Percentiles rank a stretch among this genome's conserved stretches.
Evolutionary conservation across 1,140 invertebrate species (phyloP).

Genomic region (Ceratosolen fusciceps): DNA sequence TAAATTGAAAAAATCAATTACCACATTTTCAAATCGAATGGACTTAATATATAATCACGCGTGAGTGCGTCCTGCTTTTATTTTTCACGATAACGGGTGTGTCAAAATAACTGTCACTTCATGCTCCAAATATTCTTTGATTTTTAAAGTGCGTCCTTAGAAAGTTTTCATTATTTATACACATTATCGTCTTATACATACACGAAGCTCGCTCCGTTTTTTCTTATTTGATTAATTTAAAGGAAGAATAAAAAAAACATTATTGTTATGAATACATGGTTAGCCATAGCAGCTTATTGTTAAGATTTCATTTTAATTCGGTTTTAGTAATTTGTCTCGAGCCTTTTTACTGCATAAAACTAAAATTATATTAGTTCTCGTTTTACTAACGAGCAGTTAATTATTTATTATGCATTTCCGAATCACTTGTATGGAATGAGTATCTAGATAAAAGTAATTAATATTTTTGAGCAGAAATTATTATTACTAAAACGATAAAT

Average conservation of each 20-base stretch:
- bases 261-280: background rate
- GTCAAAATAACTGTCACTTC: conserved; percentile 26
- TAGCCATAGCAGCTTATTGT: background rate
- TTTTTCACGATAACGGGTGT: conserved; percentile 13
- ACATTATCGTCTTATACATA: background rate
- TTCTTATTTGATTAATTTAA: background rate
- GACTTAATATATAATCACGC: background rate
- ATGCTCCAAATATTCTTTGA: conserved; percentile 40
- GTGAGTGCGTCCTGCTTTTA: background rate
- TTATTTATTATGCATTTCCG: too few relatives aligned
- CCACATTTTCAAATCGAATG: background rate
- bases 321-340: background rate
- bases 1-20: conserved; percentile 25
- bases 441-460: too few relatives aligned
- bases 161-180: conserved; percentile 21
- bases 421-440: too few relatives aligned
- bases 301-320: background rate
- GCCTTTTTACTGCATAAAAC: too few relatives aligned
- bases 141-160: conserved; percentile 15
- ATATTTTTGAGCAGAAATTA: too few relatives aligned
- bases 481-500: too few relatives aligned
- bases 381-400: too few relatives aligned
- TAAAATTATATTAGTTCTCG: too few relatives aligned
- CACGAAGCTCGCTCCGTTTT: background rate
- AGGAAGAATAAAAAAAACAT: background rate